Percentiles rank a stretch among this genome's conserved stretches.
These are phyloP conservation scores for Leiothrix lutea DNA, from an alignment of 2,113 vertebrate species.

Conservation along the genomic window DNA sequence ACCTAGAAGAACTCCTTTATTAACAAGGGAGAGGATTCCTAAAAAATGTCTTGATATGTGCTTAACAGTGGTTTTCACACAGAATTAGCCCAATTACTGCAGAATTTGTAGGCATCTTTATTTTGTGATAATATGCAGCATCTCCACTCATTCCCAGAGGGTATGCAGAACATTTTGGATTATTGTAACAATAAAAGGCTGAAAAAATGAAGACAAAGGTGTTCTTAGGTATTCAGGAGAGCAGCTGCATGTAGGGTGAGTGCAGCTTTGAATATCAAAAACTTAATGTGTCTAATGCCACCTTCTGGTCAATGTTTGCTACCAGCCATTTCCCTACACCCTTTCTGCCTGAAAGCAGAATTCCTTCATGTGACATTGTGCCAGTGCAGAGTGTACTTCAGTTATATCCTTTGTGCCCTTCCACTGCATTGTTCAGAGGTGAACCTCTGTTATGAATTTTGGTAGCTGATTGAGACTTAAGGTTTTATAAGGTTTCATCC, in stretches of 20 bases:
- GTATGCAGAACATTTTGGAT: not conserved
- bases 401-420: not conserved
- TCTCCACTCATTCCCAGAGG: not conserved
- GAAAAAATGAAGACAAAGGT: conserved; percentile 46
- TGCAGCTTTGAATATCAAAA: conserved; percentile 56
- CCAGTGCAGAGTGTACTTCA: not conserved
- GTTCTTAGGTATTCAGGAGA: conserved; percentile 46
- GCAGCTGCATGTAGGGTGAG: not conserved
- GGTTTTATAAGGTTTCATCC: not conserved
- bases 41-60: not conserved
- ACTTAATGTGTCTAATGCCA: conserved; percentile 63
- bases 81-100: not conserved
- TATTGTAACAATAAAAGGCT: not conserved
- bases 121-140: not conserved
- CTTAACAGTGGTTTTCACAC: not conserved
- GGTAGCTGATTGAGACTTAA: not conserved
- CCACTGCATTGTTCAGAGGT: not conserved
- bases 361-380: not conserved
- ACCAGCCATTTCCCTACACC: not conserved
- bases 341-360: not conserved
- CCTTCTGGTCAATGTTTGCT: conserved; percentile 57
- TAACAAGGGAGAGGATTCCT: not conserved
- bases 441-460: not conserved
- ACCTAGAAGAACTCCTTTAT: not conserved
- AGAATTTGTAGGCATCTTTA: conserved; percentile 16